phyloP scores from a whole-genome alignment of 2,888 invertebrate genomes.

The Rotaria magnacalcarata region DNA sequence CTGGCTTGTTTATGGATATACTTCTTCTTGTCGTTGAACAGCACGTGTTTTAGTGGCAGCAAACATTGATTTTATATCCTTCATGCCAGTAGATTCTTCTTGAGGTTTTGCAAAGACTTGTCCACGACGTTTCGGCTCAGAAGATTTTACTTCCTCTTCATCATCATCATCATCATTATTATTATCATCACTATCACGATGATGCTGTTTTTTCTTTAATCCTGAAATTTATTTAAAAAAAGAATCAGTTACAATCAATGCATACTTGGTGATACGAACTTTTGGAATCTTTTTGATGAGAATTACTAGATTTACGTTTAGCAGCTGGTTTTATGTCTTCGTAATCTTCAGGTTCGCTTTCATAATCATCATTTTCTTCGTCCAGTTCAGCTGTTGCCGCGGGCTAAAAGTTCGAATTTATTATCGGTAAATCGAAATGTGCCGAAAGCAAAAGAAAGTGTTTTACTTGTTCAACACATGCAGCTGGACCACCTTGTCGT shows the following conservation, averaged over 20 bases:
- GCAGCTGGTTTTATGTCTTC: neutral
- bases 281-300: neutral
- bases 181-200: conserved; percentile 11
- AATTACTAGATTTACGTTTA: conserved; percentile 2
- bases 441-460: too few relatives aligned
- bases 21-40: conserved; percentile 38
- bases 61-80: conserved; percentile 44
- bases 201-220: neutral
- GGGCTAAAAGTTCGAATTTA: neutral
- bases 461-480: neutral
- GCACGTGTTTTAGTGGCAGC: conserved; percentile 18
- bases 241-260: neutral
- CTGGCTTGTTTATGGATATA: neutral
- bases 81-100: neutral
- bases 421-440: too few relatives aligned
- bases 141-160: conserved; percentile 12
- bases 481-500: conserved; percentile 41
- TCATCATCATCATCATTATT: conserved; percentile 29
- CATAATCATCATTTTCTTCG: conserved; percentile 40
- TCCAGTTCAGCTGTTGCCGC: neutral
- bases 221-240: neutral
- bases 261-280: neutral
- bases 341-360: conserved; percentile 38
- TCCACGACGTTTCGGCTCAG: neutral
- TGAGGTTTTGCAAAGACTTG: conserved; percentile 5